These are phyloP conservation scores for Triops cancriformis DNA, from an alignment of 1,140 invertebrate genomes.

Conservation along the genomic window DNA sequence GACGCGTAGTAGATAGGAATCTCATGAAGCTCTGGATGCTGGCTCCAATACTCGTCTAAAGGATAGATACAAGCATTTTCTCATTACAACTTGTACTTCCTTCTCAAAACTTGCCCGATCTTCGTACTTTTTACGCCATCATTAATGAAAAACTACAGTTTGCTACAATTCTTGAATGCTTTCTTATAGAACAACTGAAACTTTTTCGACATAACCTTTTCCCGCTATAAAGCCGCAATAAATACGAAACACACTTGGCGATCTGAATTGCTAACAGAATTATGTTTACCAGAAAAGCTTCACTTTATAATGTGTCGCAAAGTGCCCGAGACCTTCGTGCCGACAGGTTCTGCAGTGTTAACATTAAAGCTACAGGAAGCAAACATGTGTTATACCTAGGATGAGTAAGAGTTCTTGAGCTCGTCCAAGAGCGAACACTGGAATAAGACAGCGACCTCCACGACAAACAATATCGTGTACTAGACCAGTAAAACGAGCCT, in stretches of 20 bases:
- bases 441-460: constrained; percentile 94
- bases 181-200: too few relatives aligned
- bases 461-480: constrained; percentile 93
- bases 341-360: neutral
- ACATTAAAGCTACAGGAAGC: neutral
- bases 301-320: too few relatives aligned
- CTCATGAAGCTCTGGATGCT: constrained; percentile 95
- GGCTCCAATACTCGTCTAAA: constrained; percentile 93
- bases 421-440: constrained; percentile 94
- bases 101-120: neutral
- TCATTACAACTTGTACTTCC: neutral
- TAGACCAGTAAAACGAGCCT: constrained; percentile 85
- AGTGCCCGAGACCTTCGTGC: neutral
- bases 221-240: too few relatives aligned
- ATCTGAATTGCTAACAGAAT: too few relatives aligned
- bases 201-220: too few relatives aligned
- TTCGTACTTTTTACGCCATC: too few relatives aligned
- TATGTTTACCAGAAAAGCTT: too few relatives aligned
- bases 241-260: too few relatives aligned
- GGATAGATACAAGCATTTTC: constrained; percentile 30
- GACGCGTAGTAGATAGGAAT: constrained; percentile 99
- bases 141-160: too few relatives aligned
- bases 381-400: constrained; percentile 50
- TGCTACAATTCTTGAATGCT: too few relatives aligned
- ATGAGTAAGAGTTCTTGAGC: constrained; percentile 95